phyloP scores from a whole-genome alignment of 2,888 invertebrate genomes.

The Cactoblastis cactorum region DNA sequence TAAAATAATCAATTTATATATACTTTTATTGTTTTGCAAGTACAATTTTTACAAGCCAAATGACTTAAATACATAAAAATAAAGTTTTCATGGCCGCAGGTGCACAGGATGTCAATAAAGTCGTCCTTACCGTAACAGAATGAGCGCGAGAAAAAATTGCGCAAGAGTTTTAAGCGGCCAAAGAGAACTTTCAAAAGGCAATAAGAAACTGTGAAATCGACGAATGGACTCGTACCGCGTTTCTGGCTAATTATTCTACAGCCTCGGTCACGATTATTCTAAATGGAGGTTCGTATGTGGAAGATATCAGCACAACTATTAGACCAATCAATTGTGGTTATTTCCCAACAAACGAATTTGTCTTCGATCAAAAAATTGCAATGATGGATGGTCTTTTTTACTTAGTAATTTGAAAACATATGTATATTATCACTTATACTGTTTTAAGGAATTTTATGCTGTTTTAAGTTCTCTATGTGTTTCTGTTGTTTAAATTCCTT shows the following conservation, averaged over 20 bases:
- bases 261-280: slow-evolving; percentile 62
- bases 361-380: slow-evolving; percentile 6
- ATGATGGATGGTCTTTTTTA: slow-evolving; percentile 5
- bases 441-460: no score
- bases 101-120: slow-evolving; percentile 38
- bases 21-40: no score
- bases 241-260: slow-evolving; percentile 66
- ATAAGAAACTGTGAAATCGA: slow-evolving; percentile 68
- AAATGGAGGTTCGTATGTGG: slow-evolving; percentile 37
- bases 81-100: slow-evolving; percentile 38
- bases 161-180: slow-evolving; percentile 37
- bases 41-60: no score
- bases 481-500: no score
- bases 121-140: slow-evolving; percentile 40
- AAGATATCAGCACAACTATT: slow-evolving; percentile 30
- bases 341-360: slow-evolving; percentile 19
- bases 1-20: no score
- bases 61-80: slow-evolving; percentile 43
- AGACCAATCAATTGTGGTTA: slow-evolving; percentile 20
- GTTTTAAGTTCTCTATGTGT: no score
- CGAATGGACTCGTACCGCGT: slow-evolving; percentile 44
- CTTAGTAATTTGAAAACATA: neutral
- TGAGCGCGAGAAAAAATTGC: slow-evolving; percentile 44
- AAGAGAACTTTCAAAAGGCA: slow-evolving; percentile 70
- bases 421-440: neutral